Conservation (phyloP, 2,797 vertebrate genomes). For the Sandelia bainsii region DNA sequence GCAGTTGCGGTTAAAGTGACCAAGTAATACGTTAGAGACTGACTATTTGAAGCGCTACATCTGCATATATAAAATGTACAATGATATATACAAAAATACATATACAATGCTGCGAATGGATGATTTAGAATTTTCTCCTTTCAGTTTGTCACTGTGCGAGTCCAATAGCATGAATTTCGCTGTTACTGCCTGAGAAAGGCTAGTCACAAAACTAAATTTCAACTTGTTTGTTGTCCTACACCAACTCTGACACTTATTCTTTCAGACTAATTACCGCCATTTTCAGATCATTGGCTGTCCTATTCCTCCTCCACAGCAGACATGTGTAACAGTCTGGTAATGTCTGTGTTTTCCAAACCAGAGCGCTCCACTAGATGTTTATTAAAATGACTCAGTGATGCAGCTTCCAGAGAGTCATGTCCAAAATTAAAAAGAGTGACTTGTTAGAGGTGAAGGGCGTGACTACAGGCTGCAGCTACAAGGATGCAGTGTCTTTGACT, state of each 20-base stretch:
- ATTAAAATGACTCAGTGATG: constrained; percentile 55
- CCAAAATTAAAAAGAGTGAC: constrained; percentile 57
- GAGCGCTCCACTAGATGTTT: constrained; percentile 52
- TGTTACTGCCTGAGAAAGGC: constrained; percentile 22
- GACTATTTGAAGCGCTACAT: too few species aligned
- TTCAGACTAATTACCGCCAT: constrained; percentile 55
- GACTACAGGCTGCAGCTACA: constrained; percentile 30
- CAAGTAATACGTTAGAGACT: too few species aligned
- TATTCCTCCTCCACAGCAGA: constrained; percentile 55
- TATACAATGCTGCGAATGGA: too few species aligned
- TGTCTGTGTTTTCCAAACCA: constrained; percentile 71
- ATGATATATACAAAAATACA: too few species aligned
- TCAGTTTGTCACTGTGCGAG: not conserved
- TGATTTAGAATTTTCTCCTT: too few species aligned
- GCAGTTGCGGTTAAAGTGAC: too few species aligned
- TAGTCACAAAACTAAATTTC: constrained; percentile 30
- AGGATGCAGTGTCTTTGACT: constrained; percentile 51
- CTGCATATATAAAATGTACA: too few species aligned
- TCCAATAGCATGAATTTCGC: not conserved
- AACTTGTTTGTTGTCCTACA: constrained; percentile 46
- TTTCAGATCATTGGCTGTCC: constrained; percentile 42
- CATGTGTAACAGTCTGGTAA: constrained; percentile 71
- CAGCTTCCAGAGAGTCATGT: constrained; percentile 45
- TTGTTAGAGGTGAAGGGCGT: constrained; percentile 53
- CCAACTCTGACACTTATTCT: constrained; percentile 33